Conservation (phyloP, 2,113 vertebrate species). For the Corythornis cristatus region DNA sequence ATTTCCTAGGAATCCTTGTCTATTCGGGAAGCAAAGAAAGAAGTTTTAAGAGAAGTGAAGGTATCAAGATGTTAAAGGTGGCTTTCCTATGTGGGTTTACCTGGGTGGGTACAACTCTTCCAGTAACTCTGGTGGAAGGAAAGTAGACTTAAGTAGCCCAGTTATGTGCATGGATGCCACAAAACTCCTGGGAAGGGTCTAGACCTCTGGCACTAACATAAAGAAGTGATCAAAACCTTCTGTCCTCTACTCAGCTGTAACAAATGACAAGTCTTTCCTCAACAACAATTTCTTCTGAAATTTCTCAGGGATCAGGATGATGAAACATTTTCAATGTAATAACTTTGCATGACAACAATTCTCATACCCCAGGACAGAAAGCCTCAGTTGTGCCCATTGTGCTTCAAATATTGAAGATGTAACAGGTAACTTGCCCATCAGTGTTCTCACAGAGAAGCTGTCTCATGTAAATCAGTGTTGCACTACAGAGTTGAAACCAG, state of each 20-base stretch:
- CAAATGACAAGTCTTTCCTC: not conserved
- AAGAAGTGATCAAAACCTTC: not conserved
- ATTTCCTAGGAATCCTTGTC: not conserved
- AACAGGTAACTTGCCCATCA: not conserved
- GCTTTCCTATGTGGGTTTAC: not conserved
- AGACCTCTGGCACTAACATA: not conserved
- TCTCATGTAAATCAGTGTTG: not conserved
- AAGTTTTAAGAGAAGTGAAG: not conserved
- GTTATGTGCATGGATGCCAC: accelerated
- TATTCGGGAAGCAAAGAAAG: not conserved
- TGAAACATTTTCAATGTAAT: not conserved
- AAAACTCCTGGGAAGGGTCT: not conserved
- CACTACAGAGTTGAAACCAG: not conserved
- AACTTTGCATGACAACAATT: not conserved
- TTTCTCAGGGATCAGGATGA: not conserved
- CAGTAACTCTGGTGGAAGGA: not conserved
- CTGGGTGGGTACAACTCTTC: not conserved
- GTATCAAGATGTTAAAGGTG: not conserved
- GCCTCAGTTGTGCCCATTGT: not conserved
- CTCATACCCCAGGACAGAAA: not conserved
- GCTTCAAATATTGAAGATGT: not conserved
- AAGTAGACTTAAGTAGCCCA: not conserved
- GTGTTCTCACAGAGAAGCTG: not conserved
- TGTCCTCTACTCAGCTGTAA: not conserved
- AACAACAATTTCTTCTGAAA: not conserved